These are phyloP conservation scores for Dendrocincla fuliginosa DNA, from an alignment of 2,797 vertebrate genomes.

Conservation along the genomic window DNA sequence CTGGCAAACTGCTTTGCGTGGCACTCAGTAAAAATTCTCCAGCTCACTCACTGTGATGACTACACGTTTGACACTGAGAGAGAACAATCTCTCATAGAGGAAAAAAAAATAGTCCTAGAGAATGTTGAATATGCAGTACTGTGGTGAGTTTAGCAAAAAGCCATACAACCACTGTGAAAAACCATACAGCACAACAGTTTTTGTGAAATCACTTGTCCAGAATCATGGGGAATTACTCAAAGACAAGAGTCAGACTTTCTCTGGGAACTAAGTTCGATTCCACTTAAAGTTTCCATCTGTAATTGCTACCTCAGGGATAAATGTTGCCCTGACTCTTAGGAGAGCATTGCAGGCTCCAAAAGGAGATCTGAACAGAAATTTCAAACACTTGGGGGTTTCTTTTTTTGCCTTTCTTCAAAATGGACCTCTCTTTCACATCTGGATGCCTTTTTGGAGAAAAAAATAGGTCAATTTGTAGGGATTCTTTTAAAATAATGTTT, in stretches of 20 bases:
- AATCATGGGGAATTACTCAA: background rate
- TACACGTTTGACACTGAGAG: background rate
- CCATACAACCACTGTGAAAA: background rate
- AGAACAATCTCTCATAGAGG: background rate
- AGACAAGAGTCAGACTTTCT: background rate
- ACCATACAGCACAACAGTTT: background rate
- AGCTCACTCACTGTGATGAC: accelerated
- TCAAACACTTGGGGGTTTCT: background rate
- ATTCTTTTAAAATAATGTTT: background rate
- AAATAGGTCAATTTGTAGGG: background rate
- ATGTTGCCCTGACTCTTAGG: background rate
- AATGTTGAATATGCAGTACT: background rate
- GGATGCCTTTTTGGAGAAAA: background rate
- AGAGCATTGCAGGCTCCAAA: background rate
- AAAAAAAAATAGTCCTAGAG: background rate
- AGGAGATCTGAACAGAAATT: background rate
- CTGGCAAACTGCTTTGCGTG: background rate
- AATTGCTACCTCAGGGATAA: background rate
- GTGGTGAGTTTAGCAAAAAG: background rate
- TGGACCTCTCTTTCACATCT: background rate
- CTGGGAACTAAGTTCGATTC: background rate
- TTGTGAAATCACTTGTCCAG: background rate
- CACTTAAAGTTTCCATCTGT: background rate
- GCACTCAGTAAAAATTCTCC: accelerated
- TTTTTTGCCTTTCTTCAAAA: background rate